Conservation (phyloP, 2,888 invertebrate genomes). For the Diarsia dahlii region DNA sequence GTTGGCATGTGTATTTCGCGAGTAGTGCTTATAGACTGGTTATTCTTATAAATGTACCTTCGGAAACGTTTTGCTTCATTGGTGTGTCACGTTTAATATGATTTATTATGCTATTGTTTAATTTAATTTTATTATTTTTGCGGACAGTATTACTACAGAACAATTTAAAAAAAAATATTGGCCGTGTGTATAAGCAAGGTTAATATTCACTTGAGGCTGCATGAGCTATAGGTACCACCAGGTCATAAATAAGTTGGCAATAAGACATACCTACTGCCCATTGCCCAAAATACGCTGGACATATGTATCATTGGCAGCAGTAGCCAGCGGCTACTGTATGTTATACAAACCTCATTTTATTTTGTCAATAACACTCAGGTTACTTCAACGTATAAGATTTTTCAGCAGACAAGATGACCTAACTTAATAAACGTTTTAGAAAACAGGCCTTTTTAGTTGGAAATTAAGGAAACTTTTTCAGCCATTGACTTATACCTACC, state of each 20-base stretch:
- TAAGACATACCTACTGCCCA: no score
- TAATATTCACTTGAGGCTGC: not conserved
- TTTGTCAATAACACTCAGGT: not conserved
- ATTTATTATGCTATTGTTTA: constrained; percentile 17
- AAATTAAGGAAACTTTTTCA: no score
- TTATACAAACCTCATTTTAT: not conserved
- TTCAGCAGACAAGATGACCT: not conserved
- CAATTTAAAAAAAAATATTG: not conserved
- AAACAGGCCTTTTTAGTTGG: no score
- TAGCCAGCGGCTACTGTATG: not conserved
- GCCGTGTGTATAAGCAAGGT: not conserved
- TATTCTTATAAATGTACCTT: not conserved
- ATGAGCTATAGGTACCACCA: not conserved
- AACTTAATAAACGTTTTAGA: no score
- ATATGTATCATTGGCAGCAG: not conserved
- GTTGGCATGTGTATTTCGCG: not conserved
- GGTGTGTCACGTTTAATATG: constrained; percentile 8
- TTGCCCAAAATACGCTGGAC: not conserved
- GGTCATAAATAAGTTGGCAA: not conserved
- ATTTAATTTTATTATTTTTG: not conserved
- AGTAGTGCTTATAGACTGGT: no score
- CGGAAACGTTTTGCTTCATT: not conserved
- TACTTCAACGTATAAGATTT: not conserved
- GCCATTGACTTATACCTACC: no score
- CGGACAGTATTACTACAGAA: no score